Evolutionary conservation across 1,140 invertebrate genomes (phyloP), one percentile per base, ranked within the genome.

Genomic region (Triops longicaudatus): DNA sequence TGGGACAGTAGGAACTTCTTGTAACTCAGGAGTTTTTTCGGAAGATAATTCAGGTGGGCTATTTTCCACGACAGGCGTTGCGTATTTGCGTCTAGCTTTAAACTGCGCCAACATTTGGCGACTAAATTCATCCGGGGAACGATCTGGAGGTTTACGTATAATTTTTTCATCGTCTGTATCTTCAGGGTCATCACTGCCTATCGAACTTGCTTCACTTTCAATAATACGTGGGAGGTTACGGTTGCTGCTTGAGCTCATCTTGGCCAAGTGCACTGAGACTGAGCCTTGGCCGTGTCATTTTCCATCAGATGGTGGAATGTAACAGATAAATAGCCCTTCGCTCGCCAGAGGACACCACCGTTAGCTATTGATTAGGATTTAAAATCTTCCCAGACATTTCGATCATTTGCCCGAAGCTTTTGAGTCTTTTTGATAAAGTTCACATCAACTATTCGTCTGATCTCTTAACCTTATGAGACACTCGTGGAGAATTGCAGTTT

Each of bases 71-170:
- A 63, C 50, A 1, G 50, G 50, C 9, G 6, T 63, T 6, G 14
- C 50, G 50, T 63, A 63, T 63, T 63, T 63, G 2, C 50, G 50
- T 63, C 17, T 63, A 17, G 50, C 50, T 63, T 63, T 63, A 14
- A 63, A 63, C 22, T 63, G 50, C 14, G 50, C 50, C 50, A 63
- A 63, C 50, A 63, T 63, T 63, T 63, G 50, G 50, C 50, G 50
- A 63, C 50, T 63, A 14, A 63, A 63, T 14, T 63, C 50, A 22
- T 63, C 50, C 50, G 0, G 17, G 6, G 50, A 63, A 9, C 50
- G 50, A 2, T 22, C 17, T 4, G 50, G 17, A 17, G 50, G 50
- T 63, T 14, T 63, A 5, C 50, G 50, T 3, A 63, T 14, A 22
- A 63, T 63, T 17, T 6, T 63, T 5, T 63, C 50, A 14, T 63